phyloP scores from a whole-genome alignment of 2,888 invertebrate genomes.

The Geophilus truncorum region DNA sequence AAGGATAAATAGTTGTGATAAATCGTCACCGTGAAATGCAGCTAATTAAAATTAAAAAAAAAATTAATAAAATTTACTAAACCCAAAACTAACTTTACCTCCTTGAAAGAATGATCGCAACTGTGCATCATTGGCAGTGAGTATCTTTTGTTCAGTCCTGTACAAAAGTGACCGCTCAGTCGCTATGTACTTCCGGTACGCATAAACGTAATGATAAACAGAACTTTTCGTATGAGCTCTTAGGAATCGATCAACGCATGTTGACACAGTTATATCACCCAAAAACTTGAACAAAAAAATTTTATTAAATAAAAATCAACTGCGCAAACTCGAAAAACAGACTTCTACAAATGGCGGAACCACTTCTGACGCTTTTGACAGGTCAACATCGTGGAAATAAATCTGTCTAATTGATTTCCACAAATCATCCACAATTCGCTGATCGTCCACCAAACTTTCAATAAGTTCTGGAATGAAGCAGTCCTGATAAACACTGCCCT shows the following conservation, averaged over 20 bases:
- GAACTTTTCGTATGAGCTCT: neutral
- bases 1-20: neutral
- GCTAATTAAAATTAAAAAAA: no score
- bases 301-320: no score
- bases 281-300: neutral
- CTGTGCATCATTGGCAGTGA: neutral
- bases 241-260: neutral
- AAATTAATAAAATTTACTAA: no score
- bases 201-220: neutral
- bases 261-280: neutral
- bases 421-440: neutral
- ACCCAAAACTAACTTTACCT: no score
- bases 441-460: neutral
- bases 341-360: neutral
- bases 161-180: neutral
- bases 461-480: neutral
- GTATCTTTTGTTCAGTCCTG: neutral
- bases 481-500: neutral
- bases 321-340: neutral
- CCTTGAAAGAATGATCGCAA: neutral
- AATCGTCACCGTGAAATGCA: neutral
- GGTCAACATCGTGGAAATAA: neutral
- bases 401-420: neutral
- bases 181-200: neutral
- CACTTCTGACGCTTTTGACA: neutral